Conservation (phyloP, 2,797 vertebrate genomes). For the Diplodus sargus region DNA sequence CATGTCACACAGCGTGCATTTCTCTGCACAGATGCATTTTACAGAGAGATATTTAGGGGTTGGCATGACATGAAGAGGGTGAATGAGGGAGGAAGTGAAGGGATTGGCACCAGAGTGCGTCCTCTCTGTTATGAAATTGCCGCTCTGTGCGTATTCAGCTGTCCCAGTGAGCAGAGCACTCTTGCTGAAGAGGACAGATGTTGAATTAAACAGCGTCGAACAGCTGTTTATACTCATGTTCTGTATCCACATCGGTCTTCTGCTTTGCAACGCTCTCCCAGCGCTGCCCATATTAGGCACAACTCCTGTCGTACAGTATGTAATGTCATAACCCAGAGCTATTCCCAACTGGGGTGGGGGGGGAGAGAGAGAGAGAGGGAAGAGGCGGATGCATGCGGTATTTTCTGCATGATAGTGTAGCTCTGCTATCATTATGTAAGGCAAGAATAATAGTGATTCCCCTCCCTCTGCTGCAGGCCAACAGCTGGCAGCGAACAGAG, state of each 20-base stretch:
- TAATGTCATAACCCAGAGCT: conserved; percentile 21
- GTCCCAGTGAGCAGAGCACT: conserved; percentile 40
- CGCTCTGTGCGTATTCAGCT: conserved; percentile 31
- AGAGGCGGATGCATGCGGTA: background rate
- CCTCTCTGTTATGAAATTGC: conserved; percentile 43
- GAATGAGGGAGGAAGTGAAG: conserved; percentile 13
- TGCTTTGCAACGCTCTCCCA: conserved; percentile 18
- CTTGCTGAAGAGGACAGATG: conserved; percentile 63
- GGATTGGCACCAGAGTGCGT: conserved; percentile 32
- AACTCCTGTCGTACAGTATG: conserved; percentile 16
- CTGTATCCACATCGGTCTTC: conserved; percentile 15
- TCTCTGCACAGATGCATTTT: conserved; percentile 11
- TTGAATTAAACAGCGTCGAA: conserved; percentile 55
- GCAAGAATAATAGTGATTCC: conserved; percentile 34
- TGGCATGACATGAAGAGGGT: conserved; percentile 1
- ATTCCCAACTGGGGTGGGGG: background rate
- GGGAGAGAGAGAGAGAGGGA: too few species aligned
- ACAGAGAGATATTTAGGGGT: background rate
- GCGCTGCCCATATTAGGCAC: conserved; percentile 47
- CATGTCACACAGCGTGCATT: conserved; percentile 36
- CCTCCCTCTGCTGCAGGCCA: conserved; percentile 21
- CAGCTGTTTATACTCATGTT: conserved; percentile 54
- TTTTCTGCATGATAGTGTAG: conserved; percentile 31
- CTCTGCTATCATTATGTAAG: conserved; percentile 55
- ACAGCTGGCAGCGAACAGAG: conserved; percentile 47